These are phyloP conservation scores for Neodiprion virginianus DNA, from an alignment of 1,140 invertebrate species.

Conservation along the genomic window DNA sequence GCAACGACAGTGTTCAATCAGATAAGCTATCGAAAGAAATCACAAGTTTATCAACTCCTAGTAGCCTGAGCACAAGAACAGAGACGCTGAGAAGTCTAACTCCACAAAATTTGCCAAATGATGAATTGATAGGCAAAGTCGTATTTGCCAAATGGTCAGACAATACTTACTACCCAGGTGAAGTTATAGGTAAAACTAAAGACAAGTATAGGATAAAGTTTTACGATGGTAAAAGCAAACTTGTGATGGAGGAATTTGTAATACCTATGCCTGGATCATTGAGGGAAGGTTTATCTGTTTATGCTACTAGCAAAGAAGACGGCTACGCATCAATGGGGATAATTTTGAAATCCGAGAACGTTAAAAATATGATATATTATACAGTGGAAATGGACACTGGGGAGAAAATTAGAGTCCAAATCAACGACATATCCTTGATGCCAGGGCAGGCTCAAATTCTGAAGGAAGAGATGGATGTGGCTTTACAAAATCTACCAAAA, in stretches of 20 bases:
- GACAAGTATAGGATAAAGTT: slow-evolving; percentile 68
- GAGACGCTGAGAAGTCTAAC: slow-evolving; percentile 21
- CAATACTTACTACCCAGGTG: slow-evolving; percentile 68
- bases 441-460: slow-evolving; percentile 49
- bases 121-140: slow-evolving; percentile 53
- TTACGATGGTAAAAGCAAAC: slow-evolving; percentile 66
- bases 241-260: slow-evolving; percentile 66
- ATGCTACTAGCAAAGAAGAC: slow-evolving; percentile 40
- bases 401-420: slow-evolving; percentile 39
- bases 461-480: slow-evolving; percentile 34
- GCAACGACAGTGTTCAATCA: not conserved
- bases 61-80: not conserved
- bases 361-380: slow-evolving; percentile 33
- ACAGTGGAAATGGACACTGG: slow-evolving; percentile 44
- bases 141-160: slow-evolving; percentile 71
- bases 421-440: slow-evolving; percentile 48
- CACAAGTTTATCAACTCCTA: not conserved
- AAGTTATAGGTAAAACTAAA: slow-evolving; percentile 61
- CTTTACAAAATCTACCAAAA: slow-evolving; percentile 36
- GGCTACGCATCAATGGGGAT: slow-evolving; percentile 47
- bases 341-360: slow-evolving; percentile 37
- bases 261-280: slow-evolving; percentile 50
- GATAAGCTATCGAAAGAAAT: slow-evolving; percentile 22
- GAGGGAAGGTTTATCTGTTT: slow-evolving; percentile 46
- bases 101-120: slow-evolving; percentile 11